phyloP scores from a whole-genome alignment of 2,888 invertebrate species.

The Ernsta delagoae region DNA sequence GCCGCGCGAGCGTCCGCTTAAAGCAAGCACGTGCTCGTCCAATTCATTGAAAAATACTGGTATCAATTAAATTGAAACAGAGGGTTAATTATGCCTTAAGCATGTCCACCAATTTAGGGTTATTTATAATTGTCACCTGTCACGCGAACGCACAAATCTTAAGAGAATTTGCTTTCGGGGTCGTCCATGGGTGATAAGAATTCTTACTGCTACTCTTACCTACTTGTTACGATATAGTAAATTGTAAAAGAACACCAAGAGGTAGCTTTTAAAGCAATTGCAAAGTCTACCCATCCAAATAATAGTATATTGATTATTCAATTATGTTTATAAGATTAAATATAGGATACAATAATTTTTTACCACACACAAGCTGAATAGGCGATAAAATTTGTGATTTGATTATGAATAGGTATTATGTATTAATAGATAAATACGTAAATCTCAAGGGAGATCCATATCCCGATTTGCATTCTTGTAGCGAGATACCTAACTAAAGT shows the following conservation, averaged over 20 bases:
- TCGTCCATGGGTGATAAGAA: slow-evolving; percentile 60
- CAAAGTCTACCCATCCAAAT: slow-evolving; percentile 38
- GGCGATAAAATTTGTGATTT: slow-evolving; percentile 33
- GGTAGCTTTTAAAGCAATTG: slow-evolving; percentile 63
- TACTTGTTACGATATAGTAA: slow-evolving; percentile 53
- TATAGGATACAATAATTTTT: slow-evolving; percentile 37
- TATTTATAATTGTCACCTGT: slow-evolving; percentile 61
- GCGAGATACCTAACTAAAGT: slow-evolving; percentile 16
- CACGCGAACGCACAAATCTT: slow-evolving; percentile 71
- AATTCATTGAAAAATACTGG: slow-evolving; percentile 51
- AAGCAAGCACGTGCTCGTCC: slow-evolving; percentile 45
- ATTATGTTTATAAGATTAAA: slow-evolving; percentile 31
- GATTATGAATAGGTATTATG: slow-evolving; percentile 36
- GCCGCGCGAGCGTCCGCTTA: not conserved
- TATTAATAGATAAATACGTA: slow-evolving; percentile 36
- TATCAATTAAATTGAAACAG: slow-evolving; percentile 50
- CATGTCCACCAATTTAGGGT: slow-evolving; percentile 50
- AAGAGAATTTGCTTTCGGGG: slow-evolving; percentile 66
- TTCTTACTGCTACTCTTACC: slow-evolving; percentile 45
- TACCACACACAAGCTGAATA: slow-evolving; percentile 32
- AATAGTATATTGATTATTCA: slow-evolving; percentile 39
- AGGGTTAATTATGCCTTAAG: slow-evolving; percentile 52
- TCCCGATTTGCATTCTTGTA: slow-evolving; percentile 34
- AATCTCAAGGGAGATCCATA: slow-evolving; percentile 28
- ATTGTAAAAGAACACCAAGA: slow-evolving; percentile 79